Evolutionary conservation across 53 echinoderm and acorn worm genomes (phyloP), one percentile per base, ranked within the genome.

Genomic region (Hippasteria phrygiana): DNA sequence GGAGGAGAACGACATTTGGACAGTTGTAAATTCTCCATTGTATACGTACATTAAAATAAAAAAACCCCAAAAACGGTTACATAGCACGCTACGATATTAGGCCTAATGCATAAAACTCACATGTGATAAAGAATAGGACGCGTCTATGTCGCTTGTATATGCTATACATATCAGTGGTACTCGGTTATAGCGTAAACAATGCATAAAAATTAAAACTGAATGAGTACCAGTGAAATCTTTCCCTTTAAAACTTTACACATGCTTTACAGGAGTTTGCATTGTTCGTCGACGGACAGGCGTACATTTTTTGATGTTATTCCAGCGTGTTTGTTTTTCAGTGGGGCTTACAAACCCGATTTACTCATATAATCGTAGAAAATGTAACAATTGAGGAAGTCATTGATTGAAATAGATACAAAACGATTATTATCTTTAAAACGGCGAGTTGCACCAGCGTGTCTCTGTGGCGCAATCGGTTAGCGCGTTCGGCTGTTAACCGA

Each of bases 401-500:
- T n/a, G n/a, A n/a, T n/a, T n/a, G 8, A 59, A 26, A 24, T 59
- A 5, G 8, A 8, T 59, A 59, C 59, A 51, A 0, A 10, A 10
- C 27, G 12, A 28, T 47, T 51, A 70, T 50, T 51, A 8, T 48
- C 0, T 7, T 71, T 71, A 50, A 33, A 37, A 64, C 17, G 42
- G 0, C 43, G 2, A 0, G 0, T 4, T 0, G 0, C 0, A 2
- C 3, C 0, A 29, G 4, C 53, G 50, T 39, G 28, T 93, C 94
- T 95, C 95, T 88, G 96, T 96, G 96, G 96, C 96, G 96, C 96
- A 96, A 96, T 96, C 67, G 96, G 96, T 93, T 96, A 96, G 96
- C 93, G 96, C 96, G 96, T 96, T 96, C 96, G 96, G 96, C 96
- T 96, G 96, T 96, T 96, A 96, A 96, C 96, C 96, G 96, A 96